A percentile compares a stretch with the other conserved stretches of the same genome.
These are phyloP conservation scores for Austrofundulus limnaeus DNA, from an alignment of 2,113 vertebrate genomes.

Conservation along the genomic window DNA sequence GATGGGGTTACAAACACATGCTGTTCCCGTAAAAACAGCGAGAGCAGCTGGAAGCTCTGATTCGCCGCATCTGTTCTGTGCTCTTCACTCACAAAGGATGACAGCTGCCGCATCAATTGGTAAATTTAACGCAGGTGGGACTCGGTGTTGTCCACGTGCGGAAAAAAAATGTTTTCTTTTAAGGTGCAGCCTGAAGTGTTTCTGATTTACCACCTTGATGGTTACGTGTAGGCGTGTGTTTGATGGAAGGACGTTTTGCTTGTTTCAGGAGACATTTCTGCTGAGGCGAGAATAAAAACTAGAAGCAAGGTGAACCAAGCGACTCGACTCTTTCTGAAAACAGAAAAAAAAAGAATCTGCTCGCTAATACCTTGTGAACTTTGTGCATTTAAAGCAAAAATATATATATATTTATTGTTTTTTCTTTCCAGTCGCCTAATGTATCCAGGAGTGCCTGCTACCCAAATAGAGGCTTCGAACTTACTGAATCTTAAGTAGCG, in stretches of 20 bases:
- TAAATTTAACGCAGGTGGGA: neutral
- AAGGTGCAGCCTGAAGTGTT: no score
- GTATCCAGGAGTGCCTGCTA: conserved; percentile 2
- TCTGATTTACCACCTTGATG: neutral
- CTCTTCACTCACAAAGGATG: no score
- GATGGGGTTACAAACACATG: conserved; percentile 27
- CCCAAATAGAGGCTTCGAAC: conserved; percentile 19
- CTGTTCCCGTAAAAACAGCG: no score
- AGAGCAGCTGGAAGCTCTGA: no score
- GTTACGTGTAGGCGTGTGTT: neutral
- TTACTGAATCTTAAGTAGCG: conserved; percentile 7
- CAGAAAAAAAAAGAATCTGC: no score
- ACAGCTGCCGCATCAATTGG: neutral
- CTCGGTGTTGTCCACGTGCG: no score
- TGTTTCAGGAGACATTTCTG: no score
- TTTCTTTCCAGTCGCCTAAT: neutral
- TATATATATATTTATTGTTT: neutral
- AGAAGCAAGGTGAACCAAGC: no score
- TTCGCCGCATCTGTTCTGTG: no score
- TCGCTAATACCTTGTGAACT: no score
- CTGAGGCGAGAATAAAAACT: no score
- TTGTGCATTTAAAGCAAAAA: neutral
- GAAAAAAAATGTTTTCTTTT: neutral
- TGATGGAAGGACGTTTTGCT: neutral
- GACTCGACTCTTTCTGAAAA: no score